Base-by-base conservation (phyloP, 2,113 vertebrate species). In the Sturnus vulgaris region DNA sequence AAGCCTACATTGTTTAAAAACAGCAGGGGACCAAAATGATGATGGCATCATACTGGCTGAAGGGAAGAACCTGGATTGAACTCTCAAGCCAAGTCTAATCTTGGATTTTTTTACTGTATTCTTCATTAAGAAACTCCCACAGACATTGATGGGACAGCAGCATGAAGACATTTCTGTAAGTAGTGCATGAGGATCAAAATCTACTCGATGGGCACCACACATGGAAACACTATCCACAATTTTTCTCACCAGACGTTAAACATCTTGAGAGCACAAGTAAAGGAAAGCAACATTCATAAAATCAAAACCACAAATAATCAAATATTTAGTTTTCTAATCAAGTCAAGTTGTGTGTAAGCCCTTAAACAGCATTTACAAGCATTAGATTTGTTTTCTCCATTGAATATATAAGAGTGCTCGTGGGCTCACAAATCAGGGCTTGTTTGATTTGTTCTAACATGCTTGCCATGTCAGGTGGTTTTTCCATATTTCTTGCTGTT, bases 321-420 rank as follows among this genome's bases (percentile, higher is more conserved):
- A 96, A 97, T 96, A 96, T 97, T 97, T 97, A 93, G 92, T 91
- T 97, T 97, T 97, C 95, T 97, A 97, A 97, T 96, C 93, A 97
- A 95, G 83, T 95, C 96, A 96, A 97, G 92, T 97, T 97, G 96
- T 93, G 90, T 86, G 76, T 71, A 93, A 96, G 80, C 93, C 92
- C 90, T 94, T 95, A 94, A 97, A 96, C 71, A 94, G 65, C 64
- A 94, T 96, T 96, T 96, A 95, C 94, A 95, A 95, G 91, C 90
- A 71, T 85, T 95, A 89, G 92, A 96, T 95, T 96, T 97, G 92
- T 92, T 95, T 92, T 91, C 90, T 93, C 68, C 81, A 82, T 75
- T 72, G 88, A 82, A 84, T 76, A 12, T 92, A 44, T 95, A 68
- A 96, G 91, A 85, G 80, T 44, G 89, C 76, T 91, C 50, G 0